Conservation (phyloP, 92 coral and sea anemone species). For the Epizoanthus stellaris region DNA sequence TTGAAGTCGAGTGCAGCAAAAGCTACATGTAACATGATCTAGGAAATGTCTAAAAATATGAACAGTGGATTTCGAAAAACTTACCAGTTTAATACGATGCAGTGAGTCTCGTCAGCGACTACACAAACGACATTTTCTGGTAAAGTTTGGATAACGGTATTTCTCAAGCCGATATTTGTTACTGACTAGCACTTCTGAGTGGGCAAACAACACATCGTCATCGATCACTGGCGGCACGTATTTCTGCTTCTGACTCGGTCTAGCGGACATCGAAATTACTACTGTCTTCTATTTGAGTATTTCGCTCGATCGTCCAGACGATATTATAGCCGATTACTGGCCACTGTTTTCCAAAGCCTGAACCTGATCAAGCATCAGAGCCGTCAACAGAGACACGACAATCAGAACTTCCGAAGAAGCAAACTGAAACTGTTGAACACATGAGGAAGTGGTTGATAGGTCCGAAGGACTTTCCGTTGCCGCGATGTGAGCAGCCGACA, state of each 20-base stretch:
- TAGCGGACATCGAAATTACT: background rate
- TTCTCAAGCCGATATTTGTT: constrained; percentile 15
- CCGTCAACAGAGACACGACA: constrained; percentile 18
- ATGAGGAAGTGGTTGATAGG: constrained; percentile 1
- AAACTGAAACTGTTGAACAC: constrained; percentile 17
- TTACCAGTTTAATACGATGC: too few species aligned
- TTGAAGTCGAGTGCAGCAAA: constrained; percentile 18
- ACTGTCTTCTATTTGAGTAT: background rate
- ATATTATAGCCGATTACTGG: constrained; percentile 17
- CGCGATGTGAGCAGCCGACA: constrained; percentile 20
- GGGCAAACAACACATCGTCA: background rate
- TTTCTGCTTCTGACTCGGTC: background rate
- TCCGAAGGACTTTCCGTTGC: background rate
- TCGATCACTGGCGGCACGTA: constrained; percentile 17
- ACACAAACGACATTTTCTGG: background rate
- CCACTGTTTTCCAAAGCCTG: constrained; percentile 15
- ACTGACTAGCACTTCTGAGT: too few species aligned
- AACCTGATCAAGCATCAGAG: constrained; percentile 11
- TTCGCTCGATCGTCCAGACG: constrained; percentile 14
- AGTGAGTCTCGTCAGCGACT: too few species aligned
- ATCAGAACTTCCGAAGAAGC: background rate
- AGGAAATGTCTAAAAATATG: background rate
- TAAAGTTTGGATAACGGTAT: constrained; percentile 3
- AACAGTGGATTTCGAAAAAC: constrained; percentile 20
- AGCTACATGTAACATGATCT: constrained; percentile 20